A percentile compares a stretch with the other conserved stretches of the same genome.
These are phyloP conservation scores for Vultur gryphus DNA, from an alignment of 2,797 vertebrate species.

Conservation along the genomic window DNA sequence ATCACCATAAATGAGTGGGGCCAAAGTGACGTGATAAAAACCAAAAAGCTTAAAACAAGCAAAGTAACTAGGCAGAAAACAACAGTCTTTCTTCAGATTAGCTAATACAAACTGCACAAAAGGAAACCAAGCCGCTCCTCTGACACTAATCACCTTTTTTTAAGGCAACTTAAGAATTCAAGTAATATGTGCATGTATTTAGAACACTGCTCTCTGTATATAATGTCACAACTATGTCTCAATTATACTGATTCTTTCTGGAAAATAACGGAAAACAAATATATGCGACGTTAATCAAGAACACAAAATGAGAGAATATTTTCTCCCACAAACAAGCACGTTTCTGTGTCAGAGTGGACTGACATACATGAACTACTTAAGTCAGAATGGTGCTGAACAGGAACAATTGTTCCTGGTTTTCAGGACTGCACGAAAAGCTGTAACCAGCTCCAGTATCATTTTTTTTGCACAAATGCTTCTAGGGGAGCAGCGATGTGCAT, in stretches of 20 bases:
- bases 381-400: not conserved
- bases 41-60: not conserved
- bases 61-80: not conserved
- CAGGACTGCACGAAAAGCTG: rapidly evolving
- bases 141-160: not conserved
- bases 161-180: not conserved
- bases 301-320: not conserved
- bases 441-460: not conserved
- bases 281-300: not conserved
- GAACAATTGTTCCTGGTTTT: not conserved
- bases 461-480: not conserved
- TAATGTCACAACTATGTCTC: not conserved
- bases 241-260: not conserved
- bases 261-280: not conserved
- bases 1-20: not conserved
- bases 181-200: not conserved
- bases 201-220: not conserved
- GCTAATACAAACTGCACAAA: not conserved
- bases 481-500: not conserved
- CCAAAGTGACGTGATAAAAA: not conserved
- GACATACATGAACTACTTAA: not conserved
- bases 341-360: not conserved
- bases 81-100: not conserved
- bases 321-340: not conserved
- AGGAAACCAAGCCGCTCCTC: not conserved